Evolutionary conservation across 2,888 invertebrate species (phyloP).

Genomic region (Griposia aprilina): DNA sequence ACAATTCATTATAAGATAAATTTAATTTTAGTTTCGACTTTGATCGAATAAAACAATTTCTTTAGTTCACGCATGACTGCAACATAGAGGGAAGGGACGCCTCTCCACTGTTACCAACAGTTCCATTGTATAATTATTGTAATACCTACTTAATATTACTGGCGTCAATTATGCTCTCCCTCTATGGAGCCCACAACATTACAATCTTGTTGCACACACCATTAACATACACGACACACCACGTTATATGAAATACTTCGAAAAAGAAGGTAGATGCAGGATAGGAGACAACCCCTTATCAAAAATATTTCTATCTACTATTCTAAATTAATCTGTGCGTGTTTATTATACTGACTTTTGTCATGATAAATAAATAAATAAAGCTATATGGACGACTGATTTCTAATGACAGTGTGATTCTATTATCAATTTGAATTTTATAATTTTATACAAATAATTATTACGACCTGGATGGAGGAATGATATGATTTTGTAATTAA

Average conservation of each 20-base stretch:
- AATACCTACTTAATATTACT: neutral
- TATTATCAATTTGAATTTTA: conserved; percentile 55
- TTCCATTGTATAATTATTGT: conserved; percentile 13
- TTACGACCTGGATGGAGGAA: conserved; percentile 83
- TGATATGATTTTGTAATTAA: conserved; percentile 81
- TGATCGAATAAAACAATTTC: conserved; percentile 63
- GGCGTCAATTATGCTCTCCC: conserved; percentile 9
- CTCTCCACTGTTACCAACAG: conserved; percentile 18
- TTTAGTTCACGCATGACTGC: conserved; percentile 30
- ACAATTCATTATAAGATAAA: conserved; percentile 46
- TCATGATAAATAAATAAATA: conserved; percentile 75
- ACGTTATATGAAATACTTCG: conserved; percentile 53
- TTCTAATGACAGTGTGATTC: conserved; percentile 60
- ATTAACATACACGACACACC: conserved; percentile 33
- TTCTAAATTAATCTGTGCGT: conserved; percentile 81
- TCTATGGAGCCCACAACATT: conserved; percentile 25
- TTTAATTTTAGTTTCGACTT: conserved; percentile 57
- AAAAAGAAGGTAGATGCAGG: conserved; percentile 56
- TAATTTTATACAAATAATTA: conserved; percentile 52
- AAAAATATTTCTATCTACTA: conserved; percentile 69
- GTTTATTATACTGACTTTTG: conserved; percentile 79
- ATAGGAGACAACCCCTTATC: conserved; percentile 63
- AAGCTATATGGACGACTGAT: conserved; percentile 79
- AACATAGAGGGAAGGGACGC: conserved; percentile 31
- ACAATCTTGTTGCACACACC: conserved; percentile 40